These are phyloP conservation scores for Spongilla lacustris DNA, from an alignment of 37 sponge, comb jelly and placozoan species.

Conservation along the genomic window DNA sequence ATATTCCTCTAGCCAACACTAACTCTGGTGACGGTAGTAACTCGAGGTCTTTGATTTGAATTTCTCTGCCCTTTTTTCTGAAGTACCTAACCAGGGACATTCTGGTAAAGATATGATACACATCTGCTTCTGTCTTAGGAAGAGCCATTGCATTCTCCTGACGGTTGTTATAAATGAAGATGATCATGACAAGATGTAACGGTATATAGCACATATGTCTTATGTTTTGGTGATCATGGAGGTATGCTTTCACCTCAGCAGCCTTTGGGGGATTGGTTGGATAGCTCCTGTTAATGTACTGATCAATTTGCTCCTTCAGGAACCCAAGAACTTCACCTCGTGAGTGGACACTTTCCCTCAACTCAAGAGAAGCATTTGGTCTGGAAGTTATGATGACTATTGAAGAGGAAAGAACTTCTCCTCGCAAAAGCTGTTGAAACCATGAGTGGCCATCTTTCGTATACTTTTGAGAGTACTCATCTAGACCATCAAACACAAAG, in stretches of 20 bases:
- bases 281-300: conserved; percentile 35
- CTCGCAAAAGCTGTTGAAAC: conserved; percentile 12
- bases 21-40: conserved; percentile 6
- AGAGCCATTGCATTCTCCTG: neutral
- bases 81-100: conserved; percentile 30
- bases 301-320: conserved; percentile 30
- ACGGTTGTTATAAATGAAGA: conserved; percentile 3
- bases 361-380: conserved; percentile 19
- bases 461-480: conserved; percentile 38
- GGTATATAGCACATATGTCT: conserved; percentile 56
- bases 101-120: conserved; percentile 31
- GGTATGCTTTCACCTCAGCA: conserved; percentile 18
- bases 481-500: conserved; percentile 58
- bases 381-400: conserved; percentile 43
- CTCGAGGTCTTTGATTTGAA: conserved; percentile 6
- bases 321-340: conserved; percentile 58
- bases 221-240: conserved; percentile 42
- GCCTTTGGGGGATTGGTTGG: conserved; percentile 13
- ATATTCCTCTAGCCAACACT: neutral
- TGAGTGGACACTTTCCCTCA: neutral
- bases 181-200: conserved; percentile 55
- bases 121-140: conserved; percentile 48
- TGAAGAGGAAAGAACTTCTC: conserved; percentile 24
- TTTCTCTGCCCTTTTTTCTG: neutral
- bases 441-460: neutral